Evolutionary conservation across 2,113 vertebrate genomes (phyloP).

Genomic region (Megalops atlanticus): DNA sequence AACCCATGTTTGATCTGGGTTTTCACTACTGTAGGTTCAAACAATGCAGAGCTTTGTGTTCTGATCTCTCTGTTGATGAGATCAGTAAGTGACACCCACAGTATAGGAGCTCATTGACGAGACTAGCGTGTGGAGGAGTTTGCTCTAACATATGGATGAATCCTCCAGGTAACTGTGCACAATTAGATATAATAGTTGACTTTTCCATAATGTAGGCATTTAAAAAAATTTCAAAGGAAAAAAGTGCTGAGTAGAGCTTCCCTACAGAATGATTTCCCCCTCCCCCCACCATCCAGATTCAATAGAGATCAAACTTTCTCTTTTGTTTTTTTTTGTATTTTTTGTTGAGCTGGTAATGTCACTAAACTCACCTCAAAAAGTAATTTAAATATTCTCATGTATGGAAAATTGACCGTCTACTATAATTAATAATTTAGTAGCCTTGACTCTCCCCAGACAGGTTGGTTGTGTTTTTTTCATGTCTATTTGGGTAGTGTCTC

Average conservation of each 20-base stretch:
- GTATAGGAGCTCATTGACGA: neutral
- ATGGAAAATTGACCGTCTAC: neutral
- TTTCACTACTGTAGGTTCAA: neutral
- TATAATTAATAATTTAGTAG: neutral
- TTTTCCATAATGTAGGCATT: neutral
- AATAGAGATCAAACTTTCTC: neutral
- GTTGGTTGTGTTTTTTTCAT: neutral
- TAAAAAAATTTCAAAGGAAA: neutral
- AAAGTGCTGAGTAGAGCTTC: neutral
- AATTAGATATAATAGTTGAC: neutral
- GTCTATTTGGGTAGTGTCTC: conserved; percentile 10
- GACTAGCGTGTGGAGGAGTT: neutral
- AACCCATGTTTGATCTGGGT: neutral
- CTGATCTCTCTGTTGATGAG: neutral
- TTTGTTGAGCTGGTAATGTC: conserved; percentile 3
- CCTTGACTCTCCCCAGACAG: neutral
- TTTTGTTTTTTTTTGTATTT: neutral
- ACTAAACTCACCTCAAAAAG: neutral
- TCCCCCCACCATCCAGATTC: neutral
- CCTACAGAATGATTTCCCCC: neutral
- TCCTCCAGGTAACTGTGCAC: neutral
- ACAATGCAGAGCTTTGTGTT: neutral
- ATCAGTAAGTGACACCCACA: neutral
- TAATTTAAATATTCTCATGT: conserved; percentile 12
- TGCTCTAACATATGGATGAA: neutral